These are phyloP conservation scores for Tillus elongatus DNA, from an alignment of 2,888 invertebrate species.

Conservation along the genomic window DNA sequence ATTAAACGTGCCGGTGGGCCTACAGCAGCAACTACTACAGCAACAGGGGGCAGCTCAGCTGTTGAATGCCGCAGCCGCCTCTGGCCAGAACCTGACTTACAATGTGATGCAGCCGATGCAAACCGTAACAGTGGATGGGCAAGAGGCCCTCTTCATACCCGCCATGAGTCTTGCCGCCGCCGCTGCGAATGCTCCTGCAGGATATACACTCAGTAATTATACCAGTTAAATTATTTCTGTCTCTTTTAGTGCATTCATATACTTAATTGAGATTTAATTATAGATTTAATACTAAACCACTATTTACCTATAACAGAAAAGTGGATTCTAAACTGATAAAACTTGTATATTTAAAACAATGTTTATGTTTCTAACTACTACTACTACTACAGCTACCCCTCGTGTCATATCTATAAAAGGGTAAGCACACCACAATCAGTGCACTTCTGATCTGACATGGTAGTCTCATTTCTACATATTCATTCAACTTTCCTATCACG, in stretches of 20 bases:
- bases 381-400: too few relatives aligned
- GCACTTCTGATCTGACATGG: too few relatives aligned
- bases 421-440: too few relatives aligned
- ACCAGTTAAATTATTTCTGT: constrained; percentile 2
- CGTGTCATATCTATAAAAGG: too few relatives aligned
- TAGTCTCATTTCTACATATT: too few relatives aligned
- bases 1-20: constrained; percentile 45
- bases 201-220: constrained; percentile 2
- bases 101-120: constrained; percentile 74
- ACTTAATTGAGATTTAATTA: too few relatives aligned
- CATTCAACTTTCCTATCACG: too few relatives aligned
- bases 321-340: too few relatives aligned
- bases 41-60: constrained; percentile 48
- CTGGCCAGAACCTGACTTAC: constrained; percentile 42
- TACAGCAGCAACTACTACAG: constrained; percentile 51
- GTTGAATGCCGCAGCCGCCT: constrained; percentile 41
- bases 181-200: background rate
- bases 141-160: constrained; percentile 86
- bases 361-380: too few relatives aligned
- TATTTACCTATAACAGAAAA: background rate
- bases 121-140: constrained; percentile 85
- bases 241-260: too few relatives aligned
- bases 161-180: constrained; percentile 53
- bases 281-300: too few relatives aligned
- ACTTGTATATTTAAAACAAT: too few relatives aligned